Evolutionary conservation across 2,797 vertebrate genomes (phyloP).

Genomic region (Urosaurus nigricauda): DNA sequence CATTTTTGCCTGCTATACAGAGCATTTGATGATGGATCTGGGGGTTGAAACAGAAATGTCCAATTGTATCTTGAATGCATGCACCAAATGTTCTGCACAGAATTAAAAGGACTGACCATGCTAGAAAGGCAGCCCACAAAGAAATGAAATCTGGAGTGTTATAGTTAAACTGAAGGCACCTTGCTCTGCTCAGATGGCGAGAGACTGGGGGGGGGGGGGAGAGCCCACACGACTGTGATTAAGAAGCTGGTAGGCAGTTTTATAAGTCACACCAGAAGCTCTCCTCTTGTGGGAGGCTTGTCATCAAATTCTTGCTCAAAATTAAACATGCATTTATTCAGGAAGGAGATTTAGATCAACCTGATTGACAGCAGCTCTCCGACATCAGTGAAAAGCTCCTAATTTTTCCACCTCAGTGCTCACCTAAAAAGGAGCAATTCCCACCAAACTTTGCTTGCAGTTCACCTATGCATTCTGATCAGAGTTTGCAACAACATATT

Average conservation of each 20-base stretch:
- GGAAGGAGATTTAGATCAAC: constrained; percentile 47
- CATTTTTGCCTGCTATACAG: neutral
- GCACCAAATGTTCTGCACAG: neutral
- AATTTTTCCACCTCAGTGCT: constrained; percentile 8
- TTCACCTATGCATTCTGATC: neutral
- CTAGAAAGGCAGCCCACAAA: neutral
- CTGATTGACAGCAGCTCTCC: constrained; percentile 40
- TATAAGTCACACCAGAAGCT: constrained; percentile 45
- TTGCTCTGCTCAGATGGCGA: neutral
- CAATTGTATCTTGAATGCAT: neutral
- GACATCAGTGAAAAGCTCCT: constrained; percentile 37
- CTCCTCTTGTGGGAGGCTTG: constrained; percentile 47
- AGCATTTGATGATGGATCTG: neutral
- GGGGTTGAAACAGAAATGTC: too few species aligned
- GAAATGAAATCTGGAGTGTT: neutral
- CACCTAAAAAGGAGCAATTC: neutral
- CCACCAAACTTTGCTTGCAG: neutral
- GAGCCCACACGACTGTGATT: constrained; percentile 38
- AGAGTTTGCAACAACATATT: neutral
- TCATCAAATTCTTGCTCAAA: constrained; percentile 45
- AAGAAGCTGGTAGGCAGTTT: constrained; percentile 40
- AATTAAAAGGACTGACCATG: neutral
- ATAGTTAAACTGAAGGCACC: neutral
- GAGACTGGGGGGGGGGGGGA: neutral
- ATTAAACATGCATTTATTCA: constrained; percentile 61